Evolutionary conservation across 1,140 invertebrate species (phyloP).

Genomic region (Chymomyza costata): DNA sequence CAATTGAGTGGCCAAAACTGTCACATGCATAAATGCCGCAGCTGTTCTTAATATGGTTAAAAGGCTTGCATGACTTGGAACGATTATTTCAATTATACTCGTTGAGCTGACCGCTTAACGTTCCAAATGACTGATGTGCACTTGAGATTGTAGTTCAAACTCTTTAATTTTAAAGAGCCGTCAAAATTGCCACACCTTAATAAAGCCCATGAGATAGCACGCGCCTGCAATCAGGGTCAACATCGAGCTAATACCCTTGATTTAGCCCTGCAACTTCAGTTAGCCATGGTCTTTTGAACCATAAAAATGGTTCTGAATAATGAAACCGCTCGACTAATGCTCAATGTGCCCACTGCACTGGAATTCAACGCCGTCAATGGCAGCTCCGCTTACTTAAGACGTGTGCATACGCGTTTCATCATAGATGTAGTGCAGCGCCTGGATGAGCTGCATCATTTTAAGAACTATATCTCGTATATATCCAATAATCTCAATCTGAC

Average conservation of each 20-base stretch:
- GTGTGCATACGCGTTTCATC: no score
- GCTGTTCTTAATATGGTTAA: no score
- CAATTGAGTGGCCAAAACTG: no score
- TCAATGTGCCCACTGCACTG: not conserved
- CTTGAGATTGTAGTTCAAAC: constrained; percentile 29
- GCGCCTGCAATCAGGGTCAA: constrained; percentile 14
- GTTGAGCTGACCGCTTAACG: constrained; percentile 51
- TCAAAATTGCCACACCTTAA: not conserved
- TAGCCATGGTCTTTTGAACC: no score
- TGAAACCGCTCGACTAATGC: no score
- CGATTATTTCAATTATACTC: constrained; percentile 70
- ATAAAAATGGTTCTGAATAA: no score
- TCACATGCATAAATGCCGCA: no score
- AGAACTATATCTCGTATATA: constrained; percentile 61
- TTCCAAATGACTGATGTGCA: constrained; percentile 46
- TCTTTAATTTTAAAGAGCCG: no score
- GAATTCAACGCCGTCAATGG: not conserved
- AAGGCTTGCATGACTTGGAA: constrained; percentile 45
- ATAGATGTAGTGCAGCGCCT: constrained; percentile 38
- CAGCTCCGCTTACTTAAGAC: no score
- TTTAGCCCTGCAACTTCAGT: no score
- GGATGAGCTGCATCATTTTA: constrained; percentile 43
- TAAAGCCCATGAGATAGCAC: not conserved
- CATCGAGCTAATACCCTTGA: no score
- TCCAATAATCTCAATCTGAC: constrained; percentile 43